Base-by-base conservation (phyloP, 2,888 invertebrate genomes). In the Pachliopta kotzebuea region DNA sequence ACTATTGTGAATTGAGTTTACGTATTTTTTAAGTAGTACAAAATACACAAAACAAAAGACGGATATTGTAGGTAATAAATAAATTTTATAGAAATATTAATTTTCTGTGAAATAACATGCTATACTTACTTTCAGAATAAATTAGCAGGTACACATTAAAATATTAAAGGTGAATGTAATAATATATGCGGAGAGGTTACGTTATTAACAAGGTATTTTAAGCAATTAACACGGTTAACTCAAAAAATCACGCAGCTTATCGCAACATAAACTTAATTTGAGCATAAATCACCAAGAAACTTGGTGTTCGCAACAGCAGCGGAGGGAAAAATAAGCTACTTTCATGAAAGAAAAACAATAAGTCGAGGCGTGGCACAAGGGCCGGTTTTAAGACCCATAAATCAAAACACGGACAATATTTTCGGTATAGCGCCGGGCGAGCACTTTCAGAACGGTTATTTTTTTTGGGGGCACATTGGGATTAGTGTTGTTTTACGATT, bases 321-420 rank as follows among this genome's bases (percentile, higher is more conserved):
- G 80, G 79, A 75, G 79, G 76, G 80, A 83, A 84, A 85, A 86
- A 84, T 84, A 80, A 79, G 81, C 80, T 77, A 80, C 86, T 88
- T 88, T 88, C 88, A 84, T 88, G 87, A 89, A 84, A 83, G 83
- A 84, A 85, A 88, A 88, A 89, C 88, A 89, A 89, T 89, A 88
- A 88, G 84, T 83, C 76, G 80, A 81, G 82, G 84, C 81, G 80
- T 74, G 75, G 84, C 80, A 80, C 85, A 82, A 83, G 86, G 88
- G 83, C 83, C 84, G 85, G 81, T 85, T 89, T 89, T 86, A 86
- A 86, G 86, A 81, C 77, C 82, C 86, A 88, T 90, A 90, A 90
- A 90, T 90, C 89, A 90, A 84, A 88, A 85, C 83, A 85, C 77
- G 81, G 80, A 78, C 83, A 84, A 86, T 88, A 86, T 87, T 87